Conservation (phyloP, 2,113 vertebrate species). For the Promerops cafer region DNA sequence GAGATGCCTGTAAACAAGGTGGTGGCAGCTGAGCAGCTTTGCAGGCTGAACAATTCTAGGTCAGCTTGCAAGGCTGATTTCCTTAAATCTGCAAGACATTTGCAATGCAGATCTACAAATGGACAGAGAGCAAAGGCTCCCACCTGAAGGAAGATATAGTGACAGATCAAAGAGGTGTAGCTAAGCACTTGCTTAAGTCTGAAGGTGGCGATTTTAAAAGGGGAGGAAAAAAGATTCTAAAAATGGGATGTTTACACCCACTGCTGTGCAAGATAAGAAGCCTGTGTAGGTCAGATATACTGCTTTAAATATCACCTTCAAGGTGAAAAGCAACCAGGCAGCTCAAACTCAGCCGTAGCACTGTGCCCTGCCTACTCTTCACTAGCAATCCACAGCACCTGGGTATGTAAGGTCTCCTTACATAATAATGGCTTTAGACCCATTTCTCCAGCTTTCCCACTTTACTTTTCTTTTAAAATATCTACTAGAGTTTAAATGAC, state of each 20-base stretch:
- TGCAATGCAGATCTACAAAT: background rate
- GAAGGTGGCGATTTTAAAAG: background rate
- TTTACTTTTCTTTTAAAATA: background rate
- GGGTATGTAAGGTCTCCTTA: background rate
- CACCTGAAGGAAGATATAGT: background rate
- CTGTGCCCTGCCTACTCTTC: background rate
- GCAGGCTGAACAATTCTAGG: background rate
- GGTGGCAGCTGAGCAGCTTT: background rate
- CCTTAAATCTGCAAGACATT: background rate
- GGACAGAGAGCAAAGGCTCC: background rate
- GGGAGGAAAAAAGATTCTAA: background rate
- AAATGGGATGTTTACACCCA: background rate
- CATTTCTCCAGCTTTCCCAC: background rate
- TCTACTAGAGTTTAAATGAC: background rate
- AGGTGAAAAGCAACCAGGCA: background rate
- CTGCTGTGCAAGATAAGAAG: conserved; percentile 2
- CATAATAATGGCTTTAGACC: background rate
- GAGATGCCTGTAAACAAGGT: background rate
- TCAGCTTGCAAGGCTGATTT: background rate
- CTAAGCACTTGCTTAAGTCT: background rate
- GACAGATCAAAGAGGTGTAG: background rate
- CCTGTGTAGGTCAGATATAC: conserved; percentile 3
- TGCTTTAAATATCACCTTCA: conserved; percentile 35
- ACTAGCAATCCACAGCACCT: background rate
- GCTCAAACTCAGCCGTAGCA: background rate